phyloP scores from a whole-genome alignment of 2,888 invertebrate species.

The Copidosoma aretas region DNA sequence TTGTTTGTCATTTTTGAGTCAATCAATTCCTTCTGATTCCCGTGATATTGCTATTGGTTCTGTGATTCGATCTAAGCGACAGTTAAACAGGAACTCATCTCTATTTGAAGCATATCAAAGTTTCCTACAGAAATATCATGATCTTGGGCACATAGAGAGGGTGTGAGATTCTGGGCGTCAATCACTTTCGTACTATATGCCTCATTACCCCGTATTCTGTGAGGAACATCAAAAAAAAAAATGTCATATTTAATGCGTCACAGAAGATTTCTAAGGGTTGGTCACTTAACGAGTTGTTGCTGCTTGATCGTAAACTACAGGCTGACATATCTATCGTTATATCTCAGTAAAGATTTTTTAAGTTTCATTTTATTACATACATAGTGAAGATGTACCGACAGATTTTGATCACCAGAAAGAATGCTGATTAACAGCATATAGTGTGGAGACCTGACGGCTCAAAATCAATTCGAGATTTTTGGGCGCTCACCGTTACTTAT shows the following conservation, averaged over 20 bases:
- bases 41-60: not conserved
- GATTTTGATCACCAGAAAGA: not conserved
- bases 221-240: not conserved
- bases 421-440: not conserved
- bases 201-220: slow-evolving; percentile 1
- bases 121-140: not conserved
- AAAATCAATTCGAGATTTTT: not conserved
- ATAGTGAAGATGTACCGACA: slow-evolving; percentile 3
- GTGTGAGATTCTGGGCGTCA: too few species aligned
- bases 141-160: slow-evolving; percentile 1
- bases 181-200: not conserved
- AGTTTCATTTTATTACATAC: not conserved
- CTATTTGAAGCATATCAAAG: not conserved
- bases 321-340: not conserved
- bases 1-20: not conserved
- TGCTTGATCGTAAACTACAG: not conserved
- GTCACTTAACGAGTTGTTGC: not conserved
- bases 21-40: not conserved
- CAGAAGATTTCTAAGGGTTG: too few species aligned
- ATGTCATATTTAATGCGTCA: slow-evolving; percentile 10
- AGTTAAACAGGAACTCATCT: too few species aligned
- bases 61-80: not conserved
- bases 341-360: not conserved
- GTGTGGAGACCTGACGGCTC: not conserved
- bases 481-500: too few species aligned